Evolutionary conservation across 1,140 invertebrate species (phyloP).

Genomic region (Drosophila obscura): DNA sequence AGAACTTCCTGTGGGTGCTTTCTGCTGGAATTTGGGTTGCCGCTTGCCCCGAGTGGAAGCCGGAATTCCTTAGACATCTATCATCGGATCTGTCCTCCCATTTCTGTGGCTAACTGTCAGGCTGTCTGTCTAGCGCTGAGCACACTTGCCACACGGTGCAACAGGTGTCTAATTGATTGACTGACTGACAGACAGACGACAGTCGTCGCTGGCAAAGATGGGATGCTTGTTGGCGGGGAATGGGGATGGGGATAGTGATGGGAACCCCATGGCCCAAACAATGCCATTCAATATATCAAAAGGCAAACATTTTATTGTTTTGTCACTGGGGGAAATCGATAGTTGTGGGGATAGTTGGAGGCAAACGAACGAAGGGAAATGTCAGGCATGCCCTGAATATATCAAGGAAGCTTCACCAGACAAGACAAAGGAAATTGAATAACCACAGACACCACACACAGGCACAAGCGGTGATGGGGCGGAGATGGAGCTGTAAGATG

Average conservation of each 20-base stretch:
- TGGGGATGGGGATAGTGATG: slow-evolving; percentile 6
- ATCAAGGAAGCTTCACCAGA: slow-evolving; percentile 36
- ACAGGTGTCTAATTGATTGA: slow-evolving; percentile 73
- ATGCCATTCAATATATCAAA: slow-evolving; percentile 64
- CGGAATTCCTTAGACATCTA: background rate
- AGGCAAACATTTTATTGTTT: slow-evolving; percentile 63
- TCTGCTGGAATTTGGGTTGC: too few relatives aligned
- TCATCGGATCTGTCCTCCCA: slow-evolving; percentile 14
- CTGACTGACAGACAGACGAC: slow-evolving; percentile 55
- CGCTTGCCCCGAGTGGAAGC: too few relatives aligned
- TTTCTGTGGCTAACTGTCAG: slow-evolving; percentile 28
- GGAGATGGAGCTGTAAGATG: too few relatives aligned
- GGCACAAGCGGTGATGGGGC: too few relatives aligned
- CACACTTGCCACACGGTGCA: slow-evolving; percentile 30
- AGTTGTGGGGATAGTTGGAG: slow-evolving; percentile 14
- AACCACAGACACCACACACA: slow-evolving; percentile 31
- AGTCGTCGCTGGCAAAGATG: slow-evolving; percentile 23
- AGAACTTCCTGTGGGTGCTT: slow-evolving; percentile 15
- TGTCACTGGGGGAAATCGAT: slow-evolving; percentile 59
- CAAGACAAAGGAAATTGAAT: slow-evolving; percentile 67
- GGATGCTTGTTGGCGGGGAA: slow-evolving; percentile 34
- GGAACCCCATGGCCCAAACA: slow-evolving; percentile 29
- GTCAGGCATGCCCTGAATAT: slow-evolving; percentile 50
- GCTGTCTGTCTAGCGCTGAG: slow-evolving; percentile 40
- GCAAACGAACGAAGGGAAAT: slow-evolving; percentile 21